Conservation (phyloP, 2,888 invertebrate species). For the Crepidodera aurea region DNA sequence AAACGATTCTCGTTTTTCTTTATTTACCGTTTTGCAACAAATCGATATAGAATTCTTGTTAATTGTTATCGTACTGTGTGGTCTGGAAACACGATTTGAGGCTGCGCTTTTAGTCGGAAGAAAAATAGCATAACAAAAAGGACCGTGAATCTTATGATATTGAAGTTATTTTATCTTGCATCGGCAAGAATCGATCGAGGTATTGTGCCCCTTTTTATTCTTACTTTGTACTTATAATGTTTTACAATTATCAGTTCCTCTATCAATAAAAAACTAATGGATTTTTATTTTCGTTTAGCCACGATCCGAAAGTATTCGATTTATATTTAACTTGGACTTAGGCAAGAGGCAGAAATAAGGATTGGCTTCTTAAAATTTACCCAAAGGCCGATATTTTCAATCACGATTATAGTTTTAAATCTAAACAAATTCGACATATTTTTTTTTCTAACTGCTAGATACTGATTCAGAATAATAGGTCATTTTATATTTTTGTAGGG, state of each 20-base stretch:
- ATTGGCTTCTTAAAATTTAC: conserved; percentile 2
- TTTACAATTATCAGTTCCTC: conserved; percentile 23
- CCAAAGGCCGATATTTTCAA: neutral
- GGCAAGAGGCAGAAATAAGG: conserved; percentile 2
- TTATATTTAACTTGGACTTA: conserved; percentile 9
- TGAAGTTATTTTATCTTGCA: conserved; percentile 38
- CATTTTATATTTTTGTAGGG: no score
- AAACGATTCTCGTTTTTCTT: conserved; percentile 42
- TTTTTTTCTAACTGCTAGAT: no score
- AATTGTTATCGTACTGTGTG: conserved; percentile 53
- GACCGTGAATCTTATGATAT: conserved; percentile 39
- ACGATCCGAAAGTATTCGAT: conserved; percentile 13
- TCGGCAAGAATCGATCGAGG: conserved; percentile 34
- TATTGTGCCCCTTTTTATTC: conserved; percentile 22
- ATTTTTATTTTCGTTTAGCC: conserved; percentile 15
- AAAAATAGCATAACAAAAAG: conserved; percentile 40
- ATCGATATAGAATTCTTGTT: conserved; percentile 51
- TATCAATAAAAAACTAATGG: conserved; percentile 17
- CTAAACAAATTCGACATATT: no score
- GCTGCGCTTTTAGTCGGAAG: conserved; percentile 45
- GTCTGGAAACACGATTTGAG: conserved; percentile 49
- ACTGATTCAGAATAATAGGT: no score
- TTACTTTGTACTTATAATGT: conserved; percentile 28
- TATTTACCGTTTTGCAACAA: conserved; percentile 45
- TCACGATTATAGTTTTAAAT: neutral